Percentiles rank a stretch among this genome's conserved stretches.
These are phyloP conservation scores for Virgularia gustaviana DNA, from an alignment of 92 coral and sea anemone genomes.

Conservation along the genomic window DNA sequence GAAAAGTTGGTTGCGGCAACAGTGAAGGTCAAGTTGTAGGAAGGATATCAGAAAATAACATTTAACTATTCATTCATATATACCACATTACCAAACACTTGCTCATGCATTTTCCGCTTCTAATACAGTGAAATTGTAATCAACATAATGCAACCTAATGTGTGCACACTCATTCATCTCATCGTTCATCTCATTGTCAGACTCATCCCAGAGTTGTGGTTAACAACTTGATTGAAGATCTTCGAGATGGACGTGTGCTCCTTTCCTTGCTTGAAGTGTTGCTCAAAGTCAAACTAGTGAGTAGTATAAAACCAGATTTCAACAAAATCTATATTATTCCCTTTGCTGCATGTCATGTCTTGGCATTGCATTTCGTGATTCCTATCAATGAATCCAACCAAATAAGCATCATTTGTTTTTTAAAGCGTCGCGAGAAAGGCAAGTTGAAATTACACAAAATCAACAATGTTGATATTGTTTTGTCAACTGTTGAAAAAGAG, in stretches of 20 bases:
- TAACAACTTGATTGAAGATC: constrained; percentile 62
- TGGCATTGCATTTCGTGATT: not conserved
- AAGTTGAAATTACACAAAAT: constrained; percentile 78
- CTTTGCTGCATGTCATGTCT: not conserved
- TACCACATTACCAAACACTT: too few relatives aligned
- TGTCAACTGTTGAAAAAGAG: constrained; percentile 65
- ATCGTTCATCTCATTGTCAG: constrained; percentile 29
- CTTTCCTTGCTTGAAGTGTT: constrained; percentile 77
- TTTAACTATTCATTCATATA: too few relatives aligned
- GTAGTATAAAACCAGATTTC: not conserved
- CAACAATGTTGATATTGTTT: constrained; percentile 71
- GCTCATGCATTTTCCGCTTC: too few relatives aligned
- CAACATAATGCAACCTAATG: not conserved
- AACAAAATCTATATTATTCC: not conserved
- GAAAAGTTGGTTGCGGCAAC: too few relatives aligned
- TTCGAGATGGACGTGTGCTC: constrained; percentile 70
- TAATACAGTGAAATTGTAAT: not conserved
- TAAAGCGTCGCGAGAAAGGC: constrained; percentile 81
- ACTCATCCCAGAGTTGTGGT: constrained; percentile 61
- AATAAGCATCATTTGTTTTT: not conserved
- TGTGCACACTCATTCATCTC: not conserved
- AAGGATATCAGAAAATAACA: too few relatives aligned
- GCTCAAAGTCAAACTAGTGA: constrained; percentile 60
- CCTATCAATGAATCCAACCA: not conserved
- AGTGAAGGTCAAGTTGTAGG: too few relatives aligned